Conservation (phyloP, 2,797 vertebrate genomes). For the Lemur catta region DNA sequence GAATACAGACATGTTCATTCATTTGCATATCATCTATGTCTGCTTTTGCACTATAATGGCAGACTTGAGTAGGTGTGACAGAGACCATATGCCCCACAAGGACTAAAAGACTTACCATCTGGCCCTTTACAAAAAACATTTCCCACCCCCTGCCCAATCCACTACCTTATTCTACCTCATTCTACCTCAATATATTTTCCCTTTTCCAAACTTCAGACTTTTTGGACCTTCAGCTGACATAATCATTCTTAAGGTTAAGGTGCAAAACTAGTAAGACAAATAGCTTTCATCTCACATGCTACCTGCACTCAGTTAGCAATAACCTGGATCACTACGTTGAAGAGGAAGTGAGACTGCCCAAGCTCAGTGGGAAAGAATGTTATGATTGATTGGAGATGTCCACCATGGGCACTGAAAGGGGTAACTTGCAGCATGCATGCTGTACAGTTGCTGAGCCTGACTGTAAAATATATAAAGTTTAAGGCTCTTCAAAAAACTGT, state of each 20-base stretch:
- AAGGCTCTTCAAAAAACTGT: constrained; percentile 30
- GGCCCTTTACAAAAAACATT: neutral
- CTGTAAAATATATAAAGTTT: constrained; percentile 30
- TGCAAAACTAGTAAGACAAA: neutral
- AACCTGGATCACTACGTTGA: neutral
- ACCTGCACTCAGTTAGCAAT: neutral
- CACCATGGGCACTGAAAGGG: neutral
- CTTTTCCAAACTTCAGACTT: constrained; percentile 12
- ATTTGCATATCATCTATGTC: neutral
- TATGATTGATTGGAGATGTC: neutral
- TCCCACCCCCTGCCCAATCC: neutral
- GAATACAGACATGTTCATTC: neutral
- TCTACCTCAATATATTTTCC: neutral
- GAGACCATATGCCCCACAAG: neutral
- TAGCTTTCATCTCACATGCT: neutral
- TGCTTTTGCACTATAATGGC: neutral
- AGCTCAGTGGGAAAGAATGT: neutral
- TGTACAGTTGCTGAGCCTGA: neutral
- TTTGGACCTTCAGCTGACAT: neutral
- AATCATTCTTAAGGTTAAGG: neutral
- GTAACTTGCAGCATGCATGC: neutral
- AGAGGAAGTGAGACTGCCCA: neutral
- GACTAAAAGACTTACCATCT: neutral
- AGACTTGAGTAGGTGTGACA: neutral
- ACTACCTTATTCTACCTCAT: neutral